Evolutionary conservation across 2,113 vertebrate genomes (phyloP).

Genomic region (Alces alces): DNA sequence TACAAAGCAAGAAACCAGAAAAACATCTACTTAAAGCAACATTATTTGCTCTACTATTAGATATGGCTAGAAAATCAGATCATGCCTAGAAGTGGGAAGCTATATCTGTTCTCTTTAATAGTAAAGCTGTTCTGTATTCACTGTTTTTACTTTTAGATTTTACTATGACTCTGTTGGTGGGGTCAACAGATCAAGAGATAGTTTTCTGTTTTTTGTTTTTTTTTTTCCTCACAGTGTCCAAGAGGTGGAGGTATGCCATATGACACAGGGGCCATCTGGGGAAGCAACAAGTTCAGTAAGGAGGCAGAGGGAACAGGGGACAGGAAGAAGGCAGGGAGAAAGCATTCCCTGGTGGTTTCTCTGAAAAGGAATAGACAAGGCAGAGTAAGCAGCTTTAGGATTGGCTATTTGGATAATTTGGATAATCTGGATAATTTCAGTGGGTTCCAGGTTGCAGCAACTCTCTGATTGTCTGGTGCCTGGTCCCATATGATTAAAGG

Average conservation of each 20-base stretch:
- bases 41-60: neutral
- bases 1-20: neutral
- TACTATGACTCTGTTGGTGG: neutral
- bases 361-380: neutral
- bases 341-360: neutral
- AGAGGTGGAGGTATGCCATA: neutral
- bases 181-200: neutral
- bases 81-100: neutral
- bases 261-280: rapidly evolving
- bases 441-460: neutral
- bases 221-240: neutral
- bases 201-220: neutral
- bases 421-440: too few species aligned
- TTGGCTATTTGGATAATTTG: too few species aligned
- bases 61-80: neutral
- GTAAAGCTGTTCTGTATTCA: neutral
- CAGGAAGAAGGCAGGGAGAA: neutral
- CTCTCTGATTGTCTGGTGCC: neutral
- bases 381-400: neutral
- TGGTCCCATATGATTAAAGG: neutral
- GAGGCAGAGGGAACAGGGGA: neutral
- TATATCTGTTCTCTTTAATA: neutral
- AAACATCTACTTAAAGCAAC: neutral
- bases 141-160: neutral
- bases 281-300: neutral